Conservation (phyloP, 2,888 invertebrate genomes). For the Erannis defoliaria region DNA sequence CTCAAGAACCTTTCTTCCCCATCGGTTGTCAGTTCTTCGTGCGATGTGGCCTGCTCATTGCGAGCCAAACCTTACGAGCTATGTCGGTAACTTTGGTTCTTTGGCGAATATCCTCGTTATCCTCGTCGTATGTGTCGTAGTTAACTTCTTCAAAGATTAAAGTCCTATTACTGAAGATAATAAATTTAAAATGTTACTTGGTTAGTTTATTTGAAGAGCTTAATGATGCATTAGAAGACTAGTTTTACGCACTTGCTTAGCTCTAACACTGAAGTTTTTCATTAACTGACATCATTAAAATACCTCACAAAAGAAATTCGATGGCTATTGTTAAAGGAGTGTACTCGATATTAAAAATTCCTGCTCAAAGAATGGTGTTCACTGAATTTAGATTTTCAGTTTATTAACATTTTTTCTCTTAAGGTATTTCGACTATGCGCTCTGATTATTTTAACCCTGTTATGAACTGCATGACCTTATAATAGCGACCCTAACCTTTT, state of each 20-base stretch:
- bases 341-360: conserved; percentile 37
- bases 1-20: too few relatives aligned
- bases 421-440: conserved; percentile 21
- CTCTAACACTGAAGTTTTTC: conserved; percentile 10
- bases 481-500: conserved; percentile 11
- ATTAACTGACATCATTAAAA: conserved; percentile 25
- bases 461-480: conserved; percentile 11
- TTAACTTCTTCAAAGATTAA: too few relatives aligned
- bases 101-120: too few relatives aligned
- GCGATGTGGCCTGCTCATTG: too few relatives aligned
- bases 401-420: conserved; percentile 25
- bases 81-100: too few relatives aligned
- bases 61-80: too few relatives aligned
- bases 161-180: background rate
- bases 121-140: too few relatives aligned
- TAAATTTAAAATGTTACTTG: too few relatives aligned
- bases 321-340: conserved; percentile 32
- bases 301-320: conserved; percentile 28
- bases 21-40: too few relatives aligned
- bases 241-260: background rate
- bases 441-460: conserved; percentile 24
- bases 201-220: background rate
- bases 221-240: background rate
- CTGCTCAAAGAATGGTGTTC: conserved; percentile 24
- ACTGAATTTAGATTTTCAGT: conserved; percentile 28